A percentile compares a stretch with the other conserved stretches of the same genome.
Evolutionary conservation across 2,113 vertebrate genomes (phyloP).

Genomic region (Cygnus atratus): DNA sequence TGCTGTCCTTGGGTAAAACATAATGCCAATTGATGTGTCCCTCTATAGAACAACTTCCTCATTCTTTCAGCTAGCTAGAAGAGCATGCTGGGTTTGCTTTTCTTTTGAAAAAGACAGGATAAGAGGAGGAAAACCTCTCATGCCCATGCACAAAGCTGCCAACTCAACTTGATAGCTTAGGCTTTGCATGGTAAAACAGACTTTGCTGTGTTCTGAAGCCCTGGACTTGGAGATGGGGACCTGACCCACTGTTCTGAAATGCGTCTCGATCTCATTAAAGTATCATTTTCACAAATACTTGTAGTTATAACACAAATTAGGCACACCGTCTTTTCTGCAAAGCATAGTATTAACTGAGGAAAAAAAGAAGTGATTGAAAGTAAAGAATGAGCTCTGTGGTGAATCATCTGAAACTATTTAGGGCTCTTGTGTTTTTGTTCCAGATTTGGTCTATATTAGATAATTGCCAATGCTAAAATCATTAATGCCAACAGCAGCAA

Average conservation of each 20-base stretch:
- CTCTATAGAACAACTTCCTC: not conserved
- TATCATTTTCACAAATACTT: slow-evolving; percentile 35
- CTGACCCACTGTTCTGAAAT: not conserved
- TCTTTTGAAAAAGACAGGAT: slow-evolving; percentile 34
- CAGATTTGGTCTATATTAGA: not conserved
- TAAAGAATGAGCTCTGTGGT: not conserved
- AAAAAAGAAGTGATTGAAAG: not conserved
- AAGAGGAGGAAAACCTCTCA: slow-evolving; percentile 18
- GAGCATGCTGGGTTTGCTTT: not conserved
- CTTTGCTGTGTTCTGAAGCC: not conserved
- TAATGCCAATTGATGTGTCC: not conserved
- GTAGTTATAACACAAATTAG: slow-evolving; percentile 22
- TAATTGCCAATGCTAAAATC: not conserved
- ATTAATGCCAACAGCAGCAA: not conserved
- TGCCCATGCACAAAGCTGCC: not conserved
- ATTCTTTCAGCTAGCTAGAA: not conserved
- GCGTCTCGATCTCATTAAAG: slow-evolving; percentile 34
- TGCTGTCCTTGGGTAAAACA: not conserved
- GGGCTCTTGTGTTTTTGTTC: not conserved
- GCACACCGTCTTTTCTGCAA: slow-evolving; percentile 7
- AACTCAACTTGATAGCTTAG: not conserved
- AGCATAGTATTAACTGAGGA: not conserved
- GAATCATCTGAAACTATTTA: not conserved
- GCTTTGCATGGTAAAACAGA: not conserved
- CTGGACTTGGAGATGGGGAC: not conserved